Evolutionary conservation across 2,797 vertebrate species (phyloP).

Genomic region (Gallinago solitaria): DNA sequence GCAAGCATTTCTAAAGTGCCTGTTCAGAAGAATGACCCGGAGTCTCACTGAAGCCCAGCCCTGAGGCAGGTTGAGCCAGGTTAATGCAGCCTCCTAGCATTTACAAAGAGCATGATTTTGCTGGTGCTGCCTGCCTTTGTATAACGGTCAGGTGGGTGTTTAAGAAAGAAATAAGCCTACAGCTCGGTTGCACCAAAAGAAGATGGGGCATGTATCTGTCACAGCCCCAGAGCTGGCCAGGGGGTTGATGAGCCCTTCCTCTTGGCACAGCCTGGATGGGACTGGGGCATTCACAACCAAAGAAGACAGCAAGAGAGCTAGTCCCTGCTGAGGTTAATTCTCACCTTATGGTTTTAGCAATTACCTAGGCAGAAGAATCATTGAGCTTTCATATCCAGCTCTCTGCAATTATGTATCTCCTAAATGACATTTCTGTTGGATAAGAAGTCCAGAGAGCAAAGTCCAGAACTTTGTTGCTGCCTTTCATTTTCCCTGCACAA

Average conservation of each 20-base stretch:
- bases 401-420: neutral
- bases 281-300: neutral
- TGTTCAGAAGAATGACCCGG: neutral
- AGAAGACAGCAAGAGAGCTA: neutral
- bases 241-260: accelerated
- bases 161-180: neutral
- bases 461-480: neutral
- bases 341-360: neutral
- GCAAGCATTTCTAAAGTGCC: neutral
- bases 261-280: neutral
- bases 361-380: neutral
- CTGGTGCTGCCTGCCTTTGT: neutral
- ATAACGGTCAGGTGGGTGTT: too few relatives aligned
- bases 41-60: neutral
- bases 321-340: neutral
- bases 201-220: neutral
- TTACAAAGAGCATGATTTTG: neutral
- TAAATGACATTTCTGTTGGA: neutral
- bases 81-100: neutral
- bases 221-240: neutral
- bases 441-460: neutral
- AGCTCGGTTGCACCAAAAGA: neutral
- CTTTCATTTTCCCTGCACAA: neutral
- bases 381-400: neutral
- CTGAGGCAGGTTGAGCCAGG: neutral